Base-by-base conservation (phyloP, 2,113 vertebrate genomes). In the Sceloporus tristichus region DNA sequence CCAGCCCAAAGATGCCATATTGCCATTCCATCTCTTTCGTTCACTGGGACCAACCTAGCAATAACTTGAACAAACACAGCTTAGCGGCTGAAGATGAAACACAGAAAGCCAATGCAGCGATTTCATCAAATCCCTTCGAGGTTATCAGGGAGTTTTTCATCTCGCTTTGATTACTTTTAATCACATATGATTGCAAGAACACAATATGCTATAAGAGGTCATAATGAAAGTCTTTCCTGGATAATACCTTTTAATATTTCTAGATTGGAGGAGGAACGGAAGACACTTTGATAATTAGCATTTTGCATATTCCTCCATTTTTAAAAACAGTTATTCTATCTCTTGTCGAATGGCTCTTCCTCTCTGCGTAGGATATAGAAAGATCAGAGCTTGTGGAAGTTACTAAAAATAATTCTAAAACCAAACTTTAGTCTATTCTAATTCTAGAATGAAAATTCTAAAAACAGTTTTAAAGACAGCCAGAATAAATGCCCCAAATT, bases 51-150 rank as follows among this genome's bases (percentile, higher is more conserved):
- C 68, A 71, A 71, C 68, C 25, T 29, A 71, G 68, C 68, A 71
- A 71, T 71, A 71, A 71, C 68, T 71, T 71, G 68, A 71, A 71
- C 68, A 71, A 71, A 71, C 68, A 71, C 25, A 71, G 68, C 68
- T 71, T 9, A 9, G 27, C 23, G 6, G 4, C 27, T 9, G 53
- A 29, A 42, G 53, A 79, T n/a, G 53, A 79, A 13, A 29, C 4
- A 8, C 7, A 6, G 16, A 34, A 34, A 56, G 74, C 34, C 11
- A 14, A 16, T 62, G 59, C 59, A 4, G 59, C 59, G 18, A 62
- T 62, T 62, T 18, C 59, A 18, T 62, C 38, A 78, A 79, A 79
- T 59, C 54, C 78, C 68, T 71, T 29, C 10, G 68, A 71, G 29
- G 29, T 71, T 29, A 29, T 29, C 9, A 7, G 68, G 68, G 68